Percentiles rank a stretch among this genome's conserved stretches.
These are phyloP conservation scores for Lasiurus borealis DNA, from an alignment of 2,113 vertebrate genomes.

Conservation along the genomic window DNA sequence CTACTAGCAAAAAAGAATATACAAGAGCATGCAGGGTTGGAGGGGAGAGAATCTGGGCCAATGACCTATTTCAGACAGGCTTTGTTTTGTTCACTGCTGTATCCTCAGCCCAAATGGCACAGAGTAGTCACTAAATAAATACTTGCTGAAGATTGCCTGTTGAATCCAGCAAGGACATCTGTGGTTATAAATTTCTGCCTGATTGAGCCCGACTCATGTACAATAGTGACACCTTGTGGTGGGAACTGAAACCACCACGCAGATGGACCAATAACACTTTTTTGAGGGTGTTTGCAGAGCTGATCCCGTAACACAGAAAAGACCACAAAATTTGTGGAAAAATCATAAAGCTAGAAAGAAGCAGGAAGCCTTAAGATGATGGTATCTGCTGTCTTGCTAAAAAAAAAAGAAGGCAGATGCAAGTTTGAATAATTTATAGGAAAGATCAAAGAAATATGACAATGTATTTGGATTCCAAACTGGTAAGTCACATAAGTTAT, in stretches of 20 bases:
- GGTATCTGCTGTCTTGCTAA: background rate
- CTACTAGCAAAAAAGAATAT: background rate
- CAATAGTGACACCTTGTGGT: slow-evolving; percentile 43
- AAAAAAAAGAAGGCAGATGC: background rate
- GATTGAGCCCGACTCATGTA: background rate
- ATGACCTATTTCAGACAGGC: background rate
- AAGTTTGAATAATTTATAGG: background rate
- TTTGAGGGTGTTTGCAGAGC: background rate
- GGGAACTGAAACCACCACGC: background rate
- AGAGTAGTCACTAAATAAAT: background rate
- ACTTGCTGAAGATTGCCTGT: background rate
- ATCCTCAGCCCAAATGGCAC: background rate
- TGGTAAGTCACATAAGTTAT: background rate
- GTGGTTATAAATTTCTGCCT: accelerated
- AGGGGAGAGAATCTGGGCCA: background rate
- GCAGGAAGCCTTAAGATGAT: background rate
- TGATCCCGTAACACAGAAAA: background rate
- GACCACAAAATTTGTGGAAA: too few species aligned
- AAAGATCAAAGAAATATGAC: background rate
- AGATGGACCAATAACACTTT: background rate
- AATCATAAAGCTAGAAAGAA: background rate
- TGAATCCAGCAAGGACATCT: background rate
- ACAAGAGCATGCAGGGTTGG: background rate
- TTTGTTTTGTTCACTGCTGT: background rate
- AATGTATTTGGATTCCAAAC: background rate